Percentiles rank a stretch among this genome's conserved stretches.
Conservation (phyloP, 30 jellyfish, hydroid and myxozoan species). For the Euphysa ruthae region DNA sequence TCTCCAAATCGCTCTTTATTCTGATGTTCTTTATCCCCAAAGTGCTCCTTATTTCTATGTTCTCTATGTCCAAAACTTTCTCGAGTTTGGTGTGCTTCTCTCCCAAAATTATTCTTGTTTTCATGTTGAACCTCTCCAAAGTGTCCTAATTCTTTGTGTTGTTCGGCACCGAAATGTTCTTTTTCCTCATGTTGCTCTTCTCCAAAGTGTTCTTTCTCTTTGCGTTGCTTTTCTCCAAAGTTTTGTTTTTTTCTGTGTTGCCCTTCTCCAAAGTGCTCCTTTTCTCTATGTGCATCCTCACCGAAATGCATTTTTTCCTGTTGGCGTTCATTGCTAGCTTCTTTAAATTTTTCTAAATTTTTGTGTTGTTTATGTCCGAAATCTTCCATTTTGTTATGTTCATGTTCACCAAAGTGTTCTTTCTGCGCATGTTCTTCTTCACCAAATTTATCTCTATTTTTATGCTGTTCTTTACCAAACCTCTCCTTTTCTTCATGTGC, state of each 20-base stretch:
- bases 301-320: no score
- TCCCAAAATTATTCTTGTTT: neutral
- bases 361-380: neutral
- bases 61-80: neutral
- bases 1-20: neutral
- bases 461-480: neutral
- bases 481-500: neutral
- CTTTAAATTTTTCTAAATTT: neutral
- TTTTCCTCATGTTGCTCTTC: neutral
- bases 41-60: neutral
- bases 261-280: conserved; percentile 11
- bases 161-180: neutral
- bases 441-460: neutral
- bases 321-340: no score
- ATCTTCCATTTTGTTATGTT: neutral
- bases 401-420: neutral
- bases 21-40: neutral
- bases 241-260: neutral
- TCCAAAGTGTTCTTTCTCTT: neutral
- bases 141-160: neutral
- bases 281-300: neutral
- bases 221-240: neutral
- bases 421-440: neutral
- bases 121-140: neutral
- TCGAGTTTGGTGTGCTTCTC: neutral